Base-by-base conservation (phyloP, 2,888 invertebrate genomes). In the Amiota minor region DNA sequence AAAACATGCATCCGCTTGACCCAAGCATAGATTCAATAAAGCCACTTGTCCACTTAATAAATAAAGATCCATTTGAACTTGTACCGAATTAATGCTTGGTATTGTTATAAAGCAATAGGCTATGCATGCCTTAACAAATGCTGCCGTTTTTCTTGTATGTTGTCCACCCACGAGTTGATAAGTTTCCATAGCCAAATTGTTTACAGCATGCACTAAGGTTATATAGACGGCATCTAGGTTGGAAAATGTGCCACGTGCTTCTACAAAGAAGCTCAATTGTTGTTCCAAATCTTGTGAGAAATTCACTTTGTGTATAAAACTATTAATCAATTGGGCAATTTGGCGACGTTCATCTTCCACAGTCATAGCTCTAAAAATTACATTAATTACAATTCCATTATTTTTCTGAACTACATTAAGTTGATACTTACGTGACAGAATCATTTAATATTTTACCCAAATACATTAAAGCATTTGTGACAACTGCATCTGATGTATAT, bases 41-140 rank as follows among this genome's bases (percentile, higher is more conserved):
- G 98, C 97, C 62, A 96, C 95, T 90, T 97, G 96, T 18, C 97
- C 97, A 14, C 96, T 95, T 9, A 96, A 91, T 73, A 98, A 91
- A 91, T 97, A 97, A 67, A 98, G 92, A 81, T 96, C 95, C 82
- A 97, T 92, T 86, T 95, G 93, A 35, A 93, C 92, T 75, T 94
- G 93, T n/a, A 94, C 92, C 75, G 95, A 95, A 81, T 92, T 93
- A 87, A 99, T 93, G 14, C 98, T 98, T n/a, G 99, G 99, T 88
- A 98, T 96, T 10, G 98, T 98, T 76, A 99, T 98, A 90, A 95
- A 98, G 89, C 95, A 95, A 90, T 96, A 99, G 0, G 99, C 98
- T 62, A 96, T 95, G 91, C 98, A 98, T 2, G 98, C 98, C 86
- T 96, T 93, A 47, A 96, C 95, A 91, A 98, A 95, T 81, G 96